Conservation (phyloP, 1,140 invertebrate species). For the Chymomyza costata region DNA sequence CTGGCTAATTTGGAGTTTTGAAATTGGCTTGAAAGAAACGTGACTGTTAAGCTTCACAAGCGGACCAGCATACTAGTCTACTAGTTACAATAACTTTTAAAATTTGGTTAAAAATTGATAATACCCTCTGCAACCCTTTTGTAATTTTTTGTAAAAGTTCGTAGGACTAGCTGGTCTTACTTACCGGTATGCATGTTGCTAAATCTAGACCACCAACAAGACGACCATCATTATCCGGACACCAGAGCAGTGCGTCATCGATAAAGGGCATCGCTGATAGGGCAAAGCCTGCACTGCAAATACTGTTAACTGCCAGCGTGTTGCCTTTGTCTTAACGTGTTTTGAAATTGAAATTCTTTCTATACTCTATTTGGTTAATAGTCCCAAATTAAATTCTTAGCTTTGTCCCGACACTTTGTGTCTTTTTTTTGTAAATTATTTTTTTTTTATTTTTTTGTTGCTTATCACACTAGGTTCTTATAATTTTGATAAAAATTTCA, state of each 20-base stretch:
- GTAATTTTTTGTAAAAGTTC: too few species aligned
- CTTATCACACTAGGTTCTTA: constrained; percentile 35
- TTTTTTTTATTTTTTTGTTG: constrained; percentile 15
- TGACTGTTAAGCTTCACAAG: too few species aligned
- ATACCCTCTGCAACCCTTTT: too few species aligned
- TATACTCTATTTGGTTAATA: constrained; percentile 34
- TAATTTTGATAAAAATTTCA: constrained; percentile 6
- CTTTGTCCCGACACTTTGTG: too few species aligned
- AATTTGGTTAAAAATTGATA: too few species aligned
- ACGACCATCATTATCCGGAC: constrained; percentile 92
- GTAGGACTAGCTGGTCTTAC: constrained; percentile 50
- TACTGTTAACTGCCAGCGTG: constrained; percentile 78
- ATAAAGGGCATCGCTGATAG: constrained; percentile 93
- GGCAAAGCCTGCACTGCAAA: constrained; percentile 79
- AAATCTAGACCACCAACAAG: constrained; percentile 85
- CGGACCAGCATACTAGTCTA: too few species aligned
- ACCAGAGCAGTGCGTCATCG: constrained; percentile 93
- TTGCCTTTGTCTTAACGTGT: constrained; percentile 43
- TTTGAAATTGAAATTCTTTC: background rate
- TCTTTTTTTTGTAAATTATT: background rate
- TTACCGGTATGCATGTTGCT: constrained; percentile 89
- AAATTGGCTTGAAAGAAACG: too few species aligned
- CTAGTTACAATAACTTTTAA: too few species aligned
- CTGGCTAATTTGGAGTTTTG: too few species aligned
- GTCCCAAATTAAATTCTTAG: constrained; percentile 1